Evolutionary conservation across 2,888 invertebrate species (phyloP), one percentile per base, ranked within the genome.

Genomic region (Tachina lurida): DNA sequence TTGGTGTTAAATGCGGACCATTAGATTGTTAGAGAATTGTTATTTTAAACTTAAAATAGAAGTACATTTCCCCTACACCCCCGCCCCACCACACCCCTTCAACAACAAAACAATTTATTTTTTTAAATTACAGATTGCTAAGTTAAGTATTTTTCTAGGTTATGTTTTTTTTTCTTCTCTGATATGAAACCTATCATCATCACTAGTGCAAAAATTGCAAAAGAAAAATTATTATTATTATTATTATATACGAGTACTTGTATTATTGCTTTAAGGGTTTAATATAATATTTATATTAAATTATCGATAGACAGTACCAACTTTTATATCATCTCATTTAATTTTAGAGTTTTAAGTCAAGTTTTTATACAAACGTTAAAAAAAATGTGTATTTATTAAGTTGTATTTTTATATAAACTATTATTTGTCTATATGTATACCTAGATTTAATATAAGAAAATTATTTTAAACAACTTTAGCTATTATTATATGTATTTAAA

Each of bases 1-100:
- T 96, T 85, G 97, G 97, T 65, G 97, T 98, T 80, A 96, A 97
- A 91, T 98, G 97, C 92, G 94, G 94, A 88, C 94, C 95, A 87
- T 93, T 95, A 87, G 93, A 93, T 88, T 96, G 96, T 92, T 91
- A 91, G 89, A 91, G 89, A 87, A 90, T 88, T 88, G 68, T 84
- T 76, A 56, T 84, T 65, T 52, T 60, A 15, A 17, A 58, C 8
- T 12, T 45, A 65, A 63, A 15, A 65, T 31, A 31, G 31, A 2
- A 31, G 3, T 31, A 58, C 15, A 12, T 73, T 52, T 22, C 2
- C 10, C 43, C 52, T 19, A 56, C 10, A 2, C 10, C 60, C 47
- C 10, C 56, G 3, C 5, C 43, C 52, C 39, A 62, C 10, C 3
- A 10, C 60, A 31, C 8, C 56, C 10, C 54, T 13, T 22, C 2